These are phyloP conservation scores for Coilia nasus DNA, from an alignment of 2,797 vertebrate species.

Conservation along the genomic window DNA sequence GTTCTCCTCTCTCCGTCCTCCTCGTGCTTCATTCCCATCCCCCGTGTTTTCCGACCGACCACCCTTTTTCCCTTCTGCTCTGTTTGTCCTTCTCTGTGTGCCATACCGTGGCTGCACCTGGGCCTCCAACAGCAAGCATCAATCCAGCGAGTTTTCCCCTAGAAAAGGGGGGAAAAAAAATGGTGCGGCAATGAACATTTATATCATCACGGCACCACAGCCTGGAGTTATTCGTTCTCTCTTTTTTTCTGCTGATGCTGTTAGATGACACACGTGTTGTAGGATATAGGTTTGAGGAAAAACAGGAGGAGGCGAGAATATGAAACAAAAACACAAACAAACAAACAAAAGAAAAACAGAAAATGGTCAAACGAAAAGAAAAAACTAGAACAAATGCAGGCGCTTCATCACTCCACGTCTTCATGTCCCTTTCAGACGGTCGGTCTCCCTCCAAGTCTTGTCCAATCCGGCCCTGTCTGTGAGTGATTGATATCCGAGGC, in stretches of 20 bases:
- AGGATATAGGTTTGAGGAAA: not conserved
- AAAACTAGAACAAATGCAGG: not conserved
- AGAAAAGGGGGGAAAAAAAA: not conserved
- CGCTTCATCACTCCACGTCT: constrained; percentile 6
- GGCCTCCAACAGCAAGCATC: no score
- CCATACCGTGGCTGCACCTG: no score
- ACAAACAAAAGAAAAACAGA: not conserved
- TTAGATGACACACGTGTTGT: not conserved
- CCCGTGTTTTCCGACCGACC: no score
- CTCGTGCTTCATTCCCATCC: no score
- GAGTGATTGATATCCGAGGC: constrained; percentile 24
- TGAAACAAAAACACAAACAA: no score
- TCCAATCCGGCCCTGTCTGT: not conserved
- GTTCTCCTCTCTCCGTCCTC: constrained; percentile 30
- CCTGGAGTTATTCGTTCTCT: not conserved
- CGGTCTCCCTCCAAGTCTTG: constrained; percentile 24
- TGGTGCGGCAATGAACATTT: not conserved
- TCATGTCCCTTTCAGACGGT: constrained; percentile 22
- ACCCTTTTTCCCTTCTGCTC: no score
- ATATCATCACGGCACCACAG: not conserved
- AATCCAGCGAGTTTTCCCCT: no score
- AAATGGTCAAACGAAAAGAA: not conserved
- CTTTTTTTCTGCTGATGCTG: not conserved
- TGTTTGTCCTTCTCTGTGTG: no score
- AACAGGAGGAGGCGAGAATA: not conserved